These are phyloP conservation scores for Clupea harengus DNA, from an alignment of 2,113 vertebrate genomes.

Conservation along the genomic window DNA sequence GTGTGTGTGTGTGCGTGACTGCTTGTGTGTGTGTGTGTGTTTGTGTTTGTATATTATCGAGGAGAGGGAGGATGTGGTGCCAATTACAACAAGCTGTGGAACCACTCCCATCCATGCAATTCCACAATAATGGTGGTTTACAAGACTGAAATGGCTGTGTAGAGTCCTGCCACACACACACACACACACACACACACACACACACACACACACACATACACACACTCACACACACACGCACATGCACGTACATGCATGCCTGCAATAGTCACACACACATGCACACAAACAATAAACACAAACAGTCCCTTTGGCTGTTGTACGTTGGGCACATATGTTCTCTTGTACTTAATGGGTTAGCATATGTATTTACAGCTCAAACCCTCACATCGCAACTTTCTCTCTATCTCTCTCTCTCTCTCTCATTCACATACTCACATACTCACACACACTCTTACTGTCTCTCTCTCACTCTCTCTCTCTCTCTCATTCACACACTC, in stretches of 20 bases:
- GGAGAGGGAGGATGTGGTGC: constrained; percentile 17
- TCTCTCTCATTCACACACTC: background rate
- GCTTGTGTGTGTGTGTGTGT: background rate
- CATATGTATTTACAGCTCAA: constrained; percentile 9
- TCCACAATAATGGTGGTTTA: constrained; percentile 26
- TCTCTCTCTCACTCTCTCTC: background rate
- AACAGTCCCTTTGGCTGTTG: background rate
- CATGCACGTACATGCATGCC: background rate
- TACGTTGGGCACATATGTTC: background rate
- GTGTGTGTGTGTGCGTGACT: background rate
- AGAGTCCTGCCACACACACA: constrained; percentile 19
- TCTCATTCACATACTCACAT: background rate
- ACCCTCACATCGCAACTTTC: background rate
- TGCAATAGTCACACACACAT: constrained; percentile 8
- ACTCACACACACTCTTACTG: background rate
- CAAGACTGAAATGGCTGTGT: constrained; percentile 20
- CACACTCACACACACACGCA: background rate
- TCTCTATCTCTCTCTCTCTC: constrained; percentile 6
- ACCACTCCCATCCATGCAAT: constrained; percentile 18
- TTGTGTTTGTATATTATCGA: background rate
- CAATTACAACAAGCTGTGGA: constrained; percentile 32
- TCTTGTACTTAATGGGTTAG: constrained; percentile 2
- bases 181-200: constrained; percentile 25
- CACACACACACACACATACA: background rate
- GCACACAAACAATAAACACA: constrained; percentile 14